Percentiles rank a stretch among this genome's conserved stretches.
Conservation (phyloP, 2,113 vertebrate genomes). For the Notechis scutatus region DNA sequence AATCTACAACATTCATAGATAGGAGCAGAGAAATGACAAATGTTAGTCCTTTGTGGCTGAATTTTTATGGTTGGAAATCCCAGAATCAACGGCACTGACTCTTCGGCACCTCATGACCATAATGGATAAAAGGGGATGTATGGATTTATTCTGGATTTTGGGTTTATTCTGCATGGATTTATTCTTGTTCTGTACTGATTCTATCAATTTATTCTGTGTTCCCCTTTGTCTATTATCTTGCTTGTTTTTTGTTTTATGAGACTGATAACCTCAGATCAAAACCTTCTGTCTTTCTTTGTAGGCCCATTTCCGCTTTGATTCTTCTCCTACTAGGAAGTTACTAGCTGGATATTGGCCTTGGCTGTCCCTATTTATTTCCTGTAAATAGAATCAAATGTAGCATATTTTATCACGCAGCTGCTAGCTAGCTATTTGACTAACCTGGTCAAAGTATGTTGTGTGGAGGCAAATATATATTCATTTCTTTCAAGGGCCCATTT, state of each 20-base stretch:
- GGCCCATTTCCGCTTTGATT: background rate
- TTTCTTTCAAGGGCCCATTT: too few species aligned
- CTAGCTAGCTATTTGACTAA: too few species aligned
- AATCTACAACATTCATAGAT: background rate
- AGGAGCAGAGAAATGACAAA: background rate
- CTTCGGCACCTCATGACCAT: background rate
- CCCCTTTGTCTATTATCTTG: background rate
- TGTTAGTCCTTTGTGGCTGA: background rate
- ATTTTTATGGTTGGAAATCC: background rate
- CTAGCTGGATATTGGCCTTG: background rate
- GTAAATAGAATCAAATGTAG: background rate
- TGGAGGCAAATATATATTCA: too few species aligned
- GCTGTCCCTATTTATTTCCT: background rate
- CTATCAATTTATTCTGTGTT: background rate
- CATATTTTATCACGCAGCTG: too few species aligned
- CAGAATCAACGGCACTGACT: background rate
- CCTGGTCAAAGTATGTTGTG: too few species aligned
- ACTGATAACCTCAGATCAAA: background rate
- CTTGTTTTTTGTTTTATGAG: background rate
- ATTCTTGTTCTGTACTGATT: background rate
- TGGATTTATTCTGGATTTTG: background rate
- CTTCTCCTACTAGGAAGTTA: background rate
- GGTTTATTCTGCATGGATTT: background rate
- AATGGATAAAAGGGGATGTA: background rate
- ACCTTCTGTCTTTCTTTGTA: background rate